Evolutionary conservation across 2,797 vertebrate species (phyloP), one percentile per base, ranked within the genome.

Genomic region (Sebastolobus alascanus): DNA sequence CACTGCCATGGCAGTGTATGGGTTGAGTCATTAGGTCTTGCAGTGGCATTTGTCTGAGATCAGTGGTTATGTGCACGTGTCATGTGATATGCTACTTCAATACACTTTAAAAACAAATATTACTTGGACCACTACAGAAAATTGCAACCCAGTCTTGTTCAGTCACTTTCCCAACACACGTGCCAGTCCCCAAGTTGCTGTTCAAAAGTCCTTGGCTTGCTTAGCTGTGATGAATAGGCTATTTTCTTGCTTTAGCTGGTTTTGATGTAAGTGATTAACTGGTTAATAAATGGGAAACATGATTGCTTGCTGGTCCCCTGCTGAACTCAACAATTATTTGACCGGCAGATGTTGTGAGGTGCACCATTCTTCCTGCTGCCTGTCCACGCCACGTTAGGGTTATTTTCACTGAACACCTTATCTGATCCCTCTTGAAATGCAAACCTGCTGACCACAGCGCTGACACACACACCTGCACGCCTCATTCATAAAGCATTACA

Each of bases 401-500:
- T 63, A 31, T 58, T 58, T 75, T 73, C 14, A 38, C 20, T 20
- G 37, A 80, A 43, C 66, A 46, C 40, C 82, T 75, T 68, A 83
- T 80, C n/a, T 13, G 60, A 83, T 87, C 59, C 65, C 35, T 58
- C 37, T 75, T 87, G 83, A 89, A 89, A 90, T 40, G 38, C 68
- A 85, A 90, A 56, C 71, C 84, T 29, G 65, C 71, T 80, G 72
- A 55, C 70, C 73, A 74, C 61, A 76, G 87, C 58, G 64, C 54
- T 60, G 73, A 83, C 69, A 78, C 63, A 74, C 72, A 80, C 58
- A 86, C 82, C 75, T 82, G 79, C 80, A 81, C 3, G 7, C 66
- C 79, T 90, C 82, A 84, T 91, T 88, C 78, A 89, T 90, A 83
- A 93, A 90, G 61, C 79, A 90, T 90, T 37, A 71, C 55, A 56